Percentiles rank a stretch among this genome's conserved stretches.
These are phyloP conservation scores for Ophioninae sp. DNA, from an alignment of 2,888 invertebrate genomes.

Conservation along the genomic window DNA sequence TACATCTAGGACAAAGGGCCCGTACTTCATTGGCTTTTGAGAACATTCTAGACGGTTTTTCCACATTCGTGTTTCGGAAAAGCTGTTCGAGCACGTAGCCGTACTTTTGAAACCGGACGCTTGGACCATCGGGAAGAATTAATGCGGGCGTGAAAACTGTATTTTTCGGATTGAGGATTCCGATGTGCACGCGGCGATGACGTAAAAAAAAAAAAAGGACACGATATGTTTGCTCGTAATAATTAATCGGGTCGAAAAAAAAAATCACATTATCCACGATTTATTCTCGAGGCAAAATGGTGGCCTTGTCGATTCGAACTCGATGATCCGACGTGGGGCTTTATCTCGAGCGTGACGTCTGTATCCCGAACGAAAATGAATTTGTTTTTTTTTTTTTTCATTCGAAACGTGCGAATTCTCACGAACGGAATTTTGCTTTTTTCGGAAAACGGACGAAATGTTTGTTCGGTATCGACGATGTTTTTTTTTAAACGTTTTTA, in stretches of 20 bases:
- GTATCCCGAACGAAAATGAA: not conserved
- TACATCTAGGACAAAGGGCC: not conserved
- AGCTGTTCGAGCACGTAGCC: not conserved
- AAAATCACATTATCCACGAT: constrained; percentile 46
- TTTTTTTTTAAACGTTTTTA: not conserved
- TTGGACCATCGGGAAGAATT: not conserved
- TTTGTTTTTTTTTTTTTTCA: not conserved
- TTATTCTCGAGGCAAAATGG: constrained; percentile 41
- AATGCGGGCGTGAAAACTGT: not conserved
- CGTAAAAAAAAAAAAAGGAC: constrained; percentile 24
- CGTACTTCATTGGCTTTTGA: not conserved
- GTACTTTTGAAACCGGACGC: not conserved
- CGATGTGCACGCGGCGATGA: not conserved
- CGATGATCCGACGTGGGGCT: constrained; percentile 29
- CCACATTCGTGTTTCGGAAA: not conserved
- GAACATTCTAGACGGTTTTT: not conserved
- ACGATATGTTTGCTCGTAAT: constrained; percentile 46
- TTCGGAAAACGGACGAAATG: no score
- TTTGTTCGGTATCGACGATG: not conserved
- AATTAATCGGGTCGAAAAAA: constrained; percentile 30
- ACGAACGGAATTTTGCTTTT: not conserved
- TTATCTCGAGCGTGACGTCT: constrained; percentile 32
- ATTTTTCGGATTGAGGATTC: not conserved
- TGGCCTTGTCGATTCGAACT: constrained; percentile 43
- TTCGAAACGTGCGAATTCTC: not conserved